A percentile compares a stretch with the other conserved stretches of the same genome.
These are phyloP conservation scores for Dicrurus megarhynchus DNA, from an alignment of 2,113 vertebrate genomes.

Conservation along the genomic window DNA sequence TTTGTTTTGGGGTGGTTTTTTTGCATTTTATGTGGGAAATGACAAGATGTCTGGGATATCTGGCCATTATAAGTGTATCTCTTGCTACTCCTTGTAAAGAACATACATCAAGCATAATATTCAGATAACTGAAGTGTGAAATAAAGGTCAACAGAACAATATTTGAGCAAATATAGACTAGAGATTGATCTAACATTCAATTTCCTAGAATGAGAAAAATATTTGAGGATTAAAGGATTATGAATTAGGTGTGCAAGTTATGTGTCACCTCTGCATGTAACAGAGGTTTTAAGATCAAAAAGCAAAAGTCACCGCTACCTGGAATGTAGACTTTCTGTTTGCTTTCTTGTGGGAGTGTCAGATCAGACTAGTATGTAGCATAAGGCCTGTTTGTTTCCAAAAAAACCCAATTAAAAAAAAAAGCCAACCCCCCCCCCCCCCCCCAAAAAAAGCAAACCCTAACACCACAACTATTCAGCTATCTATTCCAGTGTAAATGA, in stretches of 20 bases:
- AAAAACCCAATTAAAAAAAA: too few relatives aligned
- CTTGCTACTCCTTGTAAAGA: neutral
- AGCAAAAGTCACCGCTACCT: neutral
- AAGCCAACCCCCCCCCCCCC: too few relatives aligned
- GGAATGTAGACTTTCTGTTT: neutral
- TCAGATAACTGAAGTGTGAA: neutral
- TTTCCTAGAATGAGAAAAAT: neutral
- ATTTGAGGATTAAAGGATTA: conserved; percentile 23
- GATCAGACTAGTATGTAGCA: neutral
- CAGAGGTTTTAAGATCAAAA: neutral
- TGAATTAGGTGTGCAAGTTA: neutral
- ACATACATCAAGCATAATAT: neutral
- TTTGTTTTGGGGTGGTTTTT: neutral
- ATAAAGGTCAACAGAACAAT: conserved; percentile 29
- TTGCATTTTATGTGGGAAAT: neutral
- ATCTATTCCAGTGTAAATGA: neutral
- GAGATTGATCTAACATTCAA: neutral
- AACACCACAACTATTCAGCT: neutral
- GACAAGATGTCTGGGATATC: neutral
- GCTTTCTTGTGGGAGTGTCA: neutral
- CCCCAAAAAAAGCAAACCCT: fast-evolving
- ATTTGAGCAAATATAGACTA: neutral
- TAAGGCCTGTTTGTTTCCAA: neutral
- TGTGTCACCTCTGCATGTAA: neutral
- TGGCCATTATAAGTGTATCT: neutral